phyloP scores from a whole-genome alignment of 2,888 invertebrate species.

The Acanthacorydalis orientalis region DNA sequence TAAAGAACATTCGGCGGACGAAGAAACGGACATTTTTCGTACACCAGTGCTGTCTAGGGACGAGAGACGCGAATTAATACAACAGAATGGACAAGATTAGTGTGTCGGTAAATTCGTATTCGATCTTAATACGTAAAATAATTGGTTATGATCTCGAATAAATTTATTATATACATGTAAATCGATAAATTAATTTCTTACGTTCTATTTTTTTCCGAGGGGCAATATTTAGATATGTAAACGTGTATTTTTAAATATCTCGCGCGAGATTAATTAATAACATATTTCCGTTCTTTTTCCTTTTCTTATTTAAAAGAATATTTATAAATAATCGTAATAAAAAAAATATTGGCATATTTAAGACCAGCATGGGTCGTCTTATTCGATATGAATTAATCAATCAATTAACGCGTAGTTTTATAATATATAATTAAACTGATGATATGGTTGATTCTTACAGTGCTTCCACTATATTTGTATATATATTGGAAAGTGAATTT shows the following conservation, averaged over 20 bases:
- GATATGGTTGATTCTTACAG: background rate
- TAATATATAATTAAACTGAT: background rate
- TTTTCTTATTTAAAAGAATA: background rate
- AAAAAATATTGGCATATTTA: background rate
- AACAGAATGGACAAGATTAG: constrained; percentile 70
- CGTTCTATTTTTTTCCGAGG: too few relatives aligned
- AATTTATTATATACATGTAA: too few relatives aligned
- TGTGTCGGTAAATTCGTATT: background rate
- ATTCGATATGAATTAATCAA: background rate
- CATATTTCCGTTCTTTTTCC: background rate
- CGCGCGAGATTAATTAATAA: background rate
- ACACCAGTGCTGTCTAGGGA: constrained; percentile 39
- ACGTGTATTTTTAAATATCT: background rate
- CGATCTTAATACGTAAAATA: too few relatives aligned
- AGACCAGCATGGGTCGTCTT: constrained; percentile 4
- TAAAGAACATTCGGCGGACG: constrained; percentile 21
- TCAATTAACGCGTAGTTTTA: background rate
- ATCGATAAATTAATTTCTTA: too few relatives aligned
- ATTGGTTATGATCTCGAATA: too few relatives aligned
- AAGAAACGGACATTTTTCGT: constrained; percentile 24
- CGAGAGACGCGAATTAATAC: constrained; percentile 46
- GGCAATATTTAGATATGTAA: background rate
- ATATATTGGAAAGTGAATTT: background rate
- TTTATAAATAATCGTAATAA: background rate
- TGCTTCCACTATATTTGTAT: background rate